Conservation (phyloP, 2,113 vertebrate species). For the Tylochromis polylepis region DNA sequence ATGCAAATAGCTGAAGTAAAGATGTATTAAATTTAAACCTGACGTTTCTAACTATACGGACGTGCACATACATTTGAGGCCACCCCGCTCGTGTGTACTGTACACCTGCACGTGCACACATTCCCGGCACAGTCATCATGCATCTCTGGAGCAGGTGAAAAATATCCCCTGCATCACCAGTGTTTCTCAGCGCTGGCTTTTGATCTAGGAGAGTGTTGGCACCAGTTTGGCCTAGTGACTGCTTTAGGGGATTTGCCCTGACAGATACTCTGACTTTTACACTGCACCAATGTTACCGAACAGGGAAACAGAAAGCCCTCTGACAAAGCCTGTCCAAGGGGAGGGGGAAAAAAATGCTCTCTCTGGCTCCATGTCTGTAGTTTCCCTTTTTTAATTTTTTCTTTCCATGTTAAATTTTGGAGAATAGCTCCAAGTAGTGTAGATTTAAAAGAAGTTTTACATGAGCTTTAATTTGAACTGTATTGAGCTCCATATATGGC, state of each 20-base stretch:
- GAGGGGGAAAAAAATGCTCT: not conserved
- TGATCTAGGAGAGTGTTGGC: not conserved
- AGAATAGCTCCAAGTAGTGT: not conserved
- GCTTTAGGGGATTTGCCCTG: not conserved
- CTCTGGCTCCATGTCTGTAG: not conserved
- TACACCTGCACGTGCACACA: not conserved
- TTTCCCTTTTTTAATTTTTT: not conserved
- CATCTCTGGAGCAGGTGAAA: not conserved
- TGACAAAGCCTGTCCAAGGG: not conserved
- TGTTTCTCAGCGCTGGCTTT: not conserved
- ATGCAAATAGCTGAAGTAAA: not conserved
- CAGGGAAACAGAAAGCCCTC: not conserved
- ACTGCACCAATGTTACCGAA: not conserved
- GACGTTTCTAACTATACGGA: not conserved
- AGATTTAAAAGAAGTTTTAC: not conserved
- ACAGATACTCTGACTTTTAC: not conserved
- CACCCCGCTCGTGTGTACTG: not conserved
- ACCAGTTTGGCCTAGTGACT: not conserved
- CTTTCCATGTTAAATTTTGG: not conserved
- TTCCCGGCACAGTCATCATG: not conserved
- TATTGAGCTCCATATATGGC: conserved; percentile 35
- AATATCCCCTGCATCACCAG: not conserved
- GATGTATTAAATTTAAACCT: not conserved
- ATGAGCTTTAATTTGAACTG: not conserved
- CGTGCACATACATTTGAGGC: not conserved